A percentile compares a stretch with the other conserved stretches of the same genome.
These are phyloP conservation scores for Hestina assimilis DNA, from an alignment of 1,140 invertebrate species.

Conservation along the genomic window DNA sequence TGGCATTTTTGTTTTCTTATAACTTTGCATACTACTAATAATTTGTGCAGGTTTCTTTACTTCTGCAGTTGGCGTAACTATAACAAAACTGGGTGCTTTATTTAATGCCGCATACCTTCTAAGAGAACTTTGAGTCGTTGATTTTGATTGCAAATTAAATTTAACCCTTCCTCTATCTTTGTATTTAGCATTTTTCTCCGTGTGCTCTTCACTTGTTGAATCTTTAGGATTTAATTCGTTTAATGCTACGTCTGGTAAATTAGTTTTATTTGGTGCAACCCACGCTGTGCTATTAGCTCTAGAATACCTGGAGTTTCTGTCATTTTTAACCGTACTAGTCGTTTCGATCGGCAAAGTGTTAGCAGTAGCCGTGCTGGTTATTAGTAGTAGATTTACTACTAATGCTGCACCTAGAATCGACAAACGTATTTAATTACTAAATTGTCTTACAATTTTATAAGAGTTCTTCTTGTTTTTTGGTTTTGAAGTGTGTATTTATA, in stretches of 20 bases:
- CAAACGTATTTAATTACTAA: background rate
- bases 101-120: constrained; percentile 38
- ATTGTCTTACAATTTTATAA: no score
- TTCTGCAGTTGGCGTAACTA: constrained; percentile 63
- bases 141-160: constrained; percentile 49
- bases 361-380: constrained; percentile 52
- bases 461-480: no score
- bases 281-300: constrained; percentile 46
- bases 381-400: constrained; percentile 68
- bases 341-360: constrained; percentile 50
- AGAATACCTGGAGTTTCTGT: constrained; percentile 39
- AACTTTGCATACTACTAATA: constrained; percentile 55
- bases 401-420: constrained; percentile 64
- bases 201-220: constrained; percentile 57
- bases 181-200: constrained; percentile 70
- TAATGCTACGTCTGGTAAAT: constrained; percentile 51
- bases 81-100: constrained; percentile 46
- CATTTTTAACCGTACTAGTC: constrained; percentile 43
- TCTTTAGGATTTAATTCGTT: constrained; percentile 68
- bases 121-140: constrained; percentile 47
- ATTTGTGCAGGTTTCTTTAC: constrained; percentile 60
- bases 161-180: constrained; percentile 68
- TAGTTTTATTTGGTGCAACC: constrained; percentile 39
- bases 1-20: constrained; percentile 60
- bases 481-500: background rate